These are phyloP conservation scores for Fregata magnificens DNA, from an alignment of 2,113 vertebrate genomes.

Conservation along the genomic window DNA sequence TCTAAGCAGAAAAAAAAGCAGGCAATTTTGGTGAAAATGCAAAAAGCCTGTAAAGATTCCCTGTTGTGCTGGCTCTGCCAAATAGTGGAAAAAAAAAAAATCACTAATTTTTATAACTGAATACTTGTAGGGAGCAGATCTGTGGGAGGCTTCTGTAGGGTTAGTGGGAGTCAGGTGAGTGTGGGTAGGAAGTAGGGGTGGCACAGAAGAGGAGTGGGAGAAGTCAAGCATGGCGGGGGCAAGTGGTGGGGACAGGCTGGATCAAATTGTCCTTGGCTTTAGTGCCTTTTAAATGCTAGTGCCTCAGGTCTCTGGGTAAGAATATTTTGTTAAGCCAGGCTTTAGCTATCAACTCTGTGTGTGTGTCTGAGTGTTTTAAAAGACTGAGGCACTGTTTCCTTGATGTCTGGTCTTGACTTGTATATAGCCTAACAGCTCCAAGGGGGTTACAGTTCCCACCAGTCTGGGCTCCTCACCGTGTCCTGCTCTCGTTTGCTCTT, in stretches of 20 bases:
- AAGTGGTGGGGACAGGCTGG: too few relatives aligned
- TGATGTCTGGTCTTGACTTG: not conserved
- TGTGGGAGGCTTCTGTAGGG: accelerated
- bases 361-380: not conserved
- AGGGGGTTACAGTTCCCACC: not conserved
- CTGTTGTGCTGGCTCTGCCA: not conserved
- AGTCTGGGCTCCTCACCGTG: not conserved
- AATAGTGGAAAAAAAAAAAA: not conserved
- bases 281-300: not conserved
- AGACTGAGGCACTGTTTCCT: not conserved
- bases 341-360: not conserved
- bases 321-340: not conserved
- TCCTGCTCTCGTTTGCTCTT: not conserved
- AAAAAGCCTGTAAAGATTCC: not conserved
- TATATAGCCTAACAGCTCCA: not conserved
- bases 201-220: not conserved
- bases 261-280: not conserved
- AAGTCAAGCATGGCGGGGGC: not conserved
- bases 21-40: not conserved
- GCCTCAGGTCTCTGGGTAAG: not conserved
- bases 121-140: not conserved
- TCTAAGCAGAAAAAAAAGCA: not conserved
- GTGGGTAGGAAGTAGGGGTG: not conserved
- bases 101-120: not conserved
- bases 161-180: not conserved